A percentile compares a stretch with the other conserved stretches of the same genome.
phyloP scores from a whole-genome alignment of 2,888 invertebrate species.

The Protophormia terraenovae region DNA sequence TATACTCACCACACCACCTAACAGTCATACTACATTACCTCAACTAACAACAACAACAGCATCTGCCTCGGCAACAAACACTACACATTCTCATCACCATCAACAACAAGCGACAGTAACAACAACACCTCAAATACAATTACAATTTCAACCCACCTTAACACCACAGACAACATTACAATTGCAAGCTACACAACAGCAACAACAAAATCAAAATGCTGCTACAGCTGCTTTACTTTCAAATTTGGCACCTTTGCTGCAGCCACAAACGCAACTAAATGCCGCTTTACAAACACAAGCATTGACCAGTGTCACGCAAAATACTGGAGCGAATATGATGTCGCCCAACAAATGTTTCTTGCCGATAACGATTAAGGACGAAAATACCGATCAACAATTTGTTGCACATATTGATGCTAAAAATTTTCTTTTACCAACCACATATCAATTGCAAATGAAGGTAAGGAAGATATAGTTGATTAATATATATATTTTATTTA shows the following conservation, averaged over 20 bases:
- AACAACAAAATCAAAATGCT: slow-evolving; percentile 69
- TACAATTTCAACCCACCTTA: slow-evolving; percentile 67
- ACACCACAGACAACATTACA: slow-evolving; percentile 57
- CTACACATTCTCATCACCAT: slow-evolving; percentile 29
- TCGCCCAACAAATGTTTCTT: slow-evolving; percentile 80
- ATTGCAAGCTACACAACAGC: slow-evolving; percentile 65
- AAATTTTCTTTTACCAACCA: slow-evolving; percentile 80
- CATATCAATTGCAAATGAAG: slow-evolving; percentile 81
- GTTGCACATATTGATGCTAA: slow-evolving; percentile 81
- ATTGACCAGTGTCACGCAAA: slow-evolving; percentile 40
- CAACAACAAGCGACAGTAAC: not conserved
- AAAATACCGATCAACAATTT: slow-evolving; percentile 80
- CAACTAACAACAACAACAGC: slow-evolving; percentile 61
- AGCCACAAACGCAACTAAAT: slow-evolving; percentile 66
- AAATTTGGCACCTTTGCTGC: slow-evolving; percentile 70
- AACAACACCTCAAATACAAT: slow-evolving; percentile 71
- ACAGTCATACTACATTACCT: slow-evolving; percentile 66
- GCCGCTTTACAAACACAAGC: slow-evolving; percentile 43
- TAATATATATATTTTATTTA: too few relatives aligned
- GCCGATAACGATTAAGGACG: slow-evolving; percentile 80
- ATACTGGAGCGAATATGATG: slow-evolving; percentile 71
- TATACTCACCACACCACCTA: slow-evolving; percentile 78
- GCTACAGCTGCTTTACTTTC: slow-evolving; percentile 65
- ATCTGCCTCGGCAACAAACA: not conserved
- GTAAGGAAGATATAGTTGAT: slow-evolving; percentile 70